Conservation (phyloP, 2,888 invertebrate genomes). For the Leucophora obtusa region DNA sequence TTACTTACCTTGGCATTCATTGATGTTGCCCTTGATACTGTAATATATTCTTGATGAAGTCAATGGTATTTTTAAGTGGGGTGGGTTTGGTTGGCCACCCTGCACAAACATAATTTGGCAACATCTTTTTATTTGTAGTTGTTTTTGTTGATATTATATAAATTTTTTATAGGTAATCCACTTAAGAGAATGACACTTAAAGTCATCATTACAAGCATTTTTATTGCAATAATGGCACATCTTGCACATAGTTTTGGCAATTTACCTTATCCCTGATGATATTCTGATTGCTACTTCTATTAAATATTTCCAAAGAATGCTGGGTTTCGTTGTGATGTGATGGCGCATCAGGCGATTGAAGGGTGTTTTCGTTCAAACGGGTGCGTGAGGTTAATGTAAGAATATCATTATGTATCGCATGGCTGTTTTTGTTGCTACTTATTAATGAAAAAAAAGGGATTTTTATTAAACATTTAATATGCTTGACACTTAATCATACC, state of each 20-base stretch:
- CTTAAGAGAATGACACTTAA: constrained; percentile 79
- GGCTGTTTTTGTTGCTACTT: constrained; percentile 13
- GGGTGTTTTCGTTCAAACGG: constrained; percentile 28
- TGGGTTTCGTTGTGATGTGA: constrained; percentile 20
- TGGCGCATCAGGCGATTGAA: constrained; percentile 3
- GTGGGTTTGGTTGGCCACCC: neutral
- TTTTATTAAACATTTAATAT: constrained; percentile 33
- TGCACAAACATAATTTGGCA: constrained; percentile 50
- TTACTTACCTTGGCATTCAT: constrained; percentile 43
- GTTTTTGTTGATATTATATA: constrained; percentile 67
- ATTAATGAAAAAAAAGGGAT: constrained; percentile 10
- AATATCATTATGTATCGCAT: constrained; percentile 45
- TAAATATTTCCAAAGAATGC: neutral
- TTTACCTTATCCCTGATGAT: constrained; percentile 75
- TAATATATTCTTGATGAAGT: constrained; percentile 61
- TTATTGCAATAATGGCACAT: constrained; percentile 78
- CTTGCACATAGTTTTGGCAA: constrained; percentile 79
- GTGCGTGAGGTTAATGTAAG: constrained; percentile 34
- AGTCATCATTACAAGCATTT: constrained; percentile 79
- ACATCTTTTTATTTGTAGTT: constrained; percentile 54
- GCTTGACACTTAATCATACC: constrained; percentile 61
- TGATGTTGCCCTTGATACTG: constrained; percentile 52
- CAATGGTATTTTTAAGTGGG: constrained; percentile 41
- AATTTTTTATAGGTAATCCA: constrained; percentile 79
- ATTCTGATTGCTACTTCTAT: constrained; percentile 24